Conservation (phyloP, 1,140 invertebrate species). For the Rhopalosiphum maidis region DNA sequence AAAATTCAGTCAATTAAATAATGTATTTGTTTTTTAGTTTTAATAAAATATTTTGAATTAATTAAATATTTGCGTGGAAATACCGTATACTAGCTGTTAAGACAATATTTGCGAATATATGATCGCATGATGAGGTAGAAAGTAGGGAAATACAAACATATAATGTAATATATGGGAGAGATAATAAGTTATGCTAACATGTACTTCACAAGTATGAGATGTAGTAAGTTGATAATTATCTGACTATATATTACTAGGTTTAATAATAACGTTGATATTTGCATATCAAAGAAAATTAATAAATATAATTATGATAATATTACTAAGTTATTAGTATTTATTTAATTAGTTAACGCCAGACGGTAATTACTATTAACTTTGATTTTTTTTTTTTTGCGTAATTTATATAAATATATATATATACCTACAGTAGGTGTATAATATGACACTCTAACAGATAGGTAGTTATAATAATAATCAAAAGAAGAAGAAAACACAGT, state of each 20-base stretch:
- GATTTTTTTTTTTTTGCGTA: too few relatives aligned
- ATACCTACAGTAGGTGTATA: too few relatives aligned
- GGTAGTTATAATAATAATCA: too few relatives aligned
- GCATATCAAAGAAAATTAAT: not conserved
- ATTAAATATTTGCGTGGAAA: not conserved
- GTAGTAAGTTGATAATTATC: not conserved
- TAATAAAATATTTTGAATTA: not conserved
- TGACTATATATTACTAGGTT: not conserved
- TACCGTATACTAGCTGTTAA: not conserved
- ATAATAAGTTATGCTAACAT: constrained; percentile 33
- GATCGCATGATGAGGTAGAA: not conserved
- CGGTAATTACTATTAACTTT: too few relatives aligned
- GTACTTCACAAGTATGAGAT: not conserved
- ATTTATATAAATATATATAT: too few relatives aligned
- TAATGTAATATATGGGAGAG: not conserved
- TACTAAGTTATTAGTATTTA: not conserved
- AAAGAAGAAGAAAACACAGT: too few relatives aligned
- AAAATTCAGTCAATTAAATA: not conserved
- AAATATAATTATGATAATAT: not conserved
- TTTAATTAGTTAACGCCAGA: too few relatives aligned
- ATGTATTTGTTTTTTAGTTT: not conserved
- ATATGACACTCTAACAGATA: too few relatives aligned
- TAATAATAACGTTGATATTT: not conserved
- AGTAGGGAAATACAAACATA: not conserved
- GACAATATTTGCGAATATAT: not conserved